Percentiles rank a stretch among this genome's conserved stretches.
Evolutionary conservation across 2,888 invertebrate species (phyloP).

Genomic region (Meghimatium bilineatum): DNA sequence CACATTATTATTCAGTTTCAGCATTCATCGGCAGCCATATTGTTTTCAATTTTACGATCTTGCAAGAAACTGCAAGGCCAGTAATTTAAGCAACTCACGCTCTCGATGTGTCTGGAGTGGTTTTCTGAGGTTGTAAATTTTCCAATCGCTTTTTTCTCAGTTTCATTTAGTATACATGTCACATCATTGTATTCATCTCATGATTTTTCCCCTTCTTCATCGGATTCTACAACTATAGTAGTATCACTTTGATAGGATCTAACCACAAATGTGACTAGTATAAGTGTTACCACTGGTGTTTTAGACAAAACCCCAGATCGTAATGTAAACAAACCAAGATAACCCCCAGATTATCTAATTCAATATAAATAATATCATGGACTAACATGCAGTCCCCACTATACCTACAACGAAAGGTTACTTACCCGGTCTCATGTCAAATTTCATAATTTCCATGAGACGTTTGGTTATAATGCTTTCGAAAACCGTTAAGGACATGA

Average conservation of each 20-base stretch:
- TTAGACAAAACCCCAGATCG: no score
- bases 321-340: no score
- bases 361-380: no score
- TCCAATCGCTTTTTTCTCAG: no score
- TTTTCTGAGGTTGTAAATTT: not conserved
- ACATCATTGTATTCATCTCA: not conserved
- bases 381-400: no score
- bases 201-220: not conserved
- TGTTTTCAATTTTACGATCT: not conserved
- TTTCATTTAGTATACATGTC: not conserved
- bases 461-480: no score
- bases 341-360: no score
- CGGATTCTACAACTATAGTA: not conserved
- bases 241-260: constrained; percentile 26
- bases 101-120: not conserved
- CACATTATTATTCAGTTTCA: not conserved
- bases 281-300: not conserved
- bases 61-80: not conserved
- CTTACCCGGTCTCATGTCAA: no score
- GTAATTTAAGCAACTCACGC: not conserved
- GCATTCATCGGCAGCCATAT: not conserved
- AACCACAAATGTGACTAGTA: not conserved
- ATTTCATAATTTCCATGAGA: no score
- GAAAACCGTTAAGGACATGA: no score
- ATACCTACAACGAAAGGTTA: no score